phyloP scores from a whole-genome alignment of 2,113 vertebrate genomes.

The Chaenogobius annularis region DNA sequence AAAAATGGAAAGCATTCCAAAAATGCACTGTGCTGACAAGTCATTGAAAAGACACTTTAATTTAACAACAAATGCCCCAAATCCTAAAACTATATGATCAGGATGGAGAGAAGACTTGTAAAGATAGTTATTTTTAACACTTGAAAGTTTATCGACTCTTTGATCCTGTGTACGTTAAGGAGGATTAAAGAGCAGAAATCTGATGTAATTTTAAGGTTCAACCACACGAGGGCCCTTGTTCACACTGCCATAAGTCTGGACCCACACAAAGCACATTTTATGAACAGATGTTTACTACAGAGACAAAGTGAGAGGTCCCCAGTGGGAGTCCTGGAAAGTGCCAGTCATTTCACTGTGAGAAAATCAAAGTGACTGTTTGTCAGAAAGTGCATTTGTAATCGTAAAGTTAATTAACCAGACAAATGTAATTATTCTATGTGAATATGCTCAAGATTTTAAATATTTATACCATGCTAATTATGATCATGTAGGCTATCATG shows the following conservation, averaged over 20 bases:
- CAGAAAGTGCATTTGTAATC: background rate
- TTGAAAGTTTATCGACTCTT: conserved; percentile 37
- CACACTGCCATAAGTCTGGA: conserved; percentile 23
- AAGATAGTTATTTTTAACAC: conserved; percentile 10
- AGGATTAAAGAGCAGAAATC: conserved; percentile 9
- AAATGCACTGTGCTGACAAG: conserved; percentile 50
- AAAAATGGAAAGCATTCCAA: conserved; percentile 66
- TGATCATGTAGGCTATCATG: background rate
- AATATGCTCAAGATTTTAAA: background rate
- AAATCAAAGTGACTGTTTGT: background rate
- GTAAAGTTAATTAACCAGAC: background rate
- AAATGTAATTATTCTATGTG: background rate
- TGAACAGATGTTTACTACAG: conserved; percentile 64
- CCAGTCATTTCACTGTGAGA: conserved; percentile 23
- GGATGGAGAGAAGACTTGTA: conserved; percentile 17
- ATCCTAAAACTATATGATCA: conserved; percentile 18
- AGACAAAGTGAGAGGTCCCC: conserved; percentile 34
- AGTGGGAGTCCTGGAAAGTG: conserved; percentile 39
- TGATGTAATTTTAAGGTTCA: conserved; percentile 11
- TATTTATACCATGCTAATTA: background rate
- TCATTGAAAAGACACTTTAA: conserved; percentile 26
- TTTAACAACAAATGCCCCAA: conserved; percentile 18
- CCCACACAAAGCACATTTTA: conserved; percentile 57
- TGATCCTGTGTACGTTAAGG: conserved; percentile 20
- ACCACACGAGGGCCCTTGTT: conserved; percentile 67